Evolutionary conservation across 2,888 invertebrate species (phyloP).

Genomic region (Cataglyphis rosenhaueri): DNA sequence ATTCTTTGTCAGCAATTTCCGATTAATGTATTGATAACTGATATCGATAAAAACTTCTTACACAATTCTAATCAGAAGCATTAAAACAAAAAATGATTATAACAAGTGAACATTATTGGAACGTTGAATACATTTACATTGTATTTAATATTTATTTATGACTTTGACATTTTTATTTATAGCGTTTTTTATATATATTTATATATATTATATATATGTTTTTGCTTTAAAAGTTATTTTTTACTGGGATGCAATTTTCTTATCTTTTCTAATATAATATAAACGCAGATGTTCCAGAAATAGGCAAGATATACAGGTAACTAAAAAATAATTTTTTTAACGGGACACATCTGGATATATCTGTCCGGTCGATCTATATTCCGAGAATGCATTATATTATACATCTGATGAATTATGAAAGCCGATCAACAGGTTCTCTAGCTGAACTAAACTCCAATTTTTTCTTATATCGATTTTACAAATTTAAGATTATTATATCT

Average conservation of each 20-base stretch:
- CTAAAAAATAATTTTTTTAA: background rate
- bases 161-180: background rate
- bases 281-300: no score
- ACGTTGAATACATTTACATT: background rate
- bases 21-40: background rate
- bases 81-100: no score
- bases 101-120: background rate
- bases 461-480: background rate
- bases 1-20: background rate
- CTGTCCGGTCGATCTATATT: background rate
- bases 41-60: background rate
- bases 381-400: slow-evolving; percentile 28
- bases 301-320: background rate
- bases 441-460: slow-evolving; percentile 44
- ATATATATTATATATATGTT: no score
- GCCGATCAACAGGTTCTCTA: background rate
- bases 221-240: background rate
- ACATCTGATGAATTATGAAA: slow-evolving; percentile 12
- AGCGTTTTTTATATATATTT: no score
- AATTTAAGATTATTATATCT: background rate
- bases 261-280: background rate
- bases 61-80: background rate
- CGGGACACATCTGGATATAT: background rate
- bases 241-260: background rate
- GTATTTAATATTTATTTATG: background rate